Base-by-base conservation (phyloP, 1,140 invertebrate species). In the Drosophila mojavensis region DNA sequence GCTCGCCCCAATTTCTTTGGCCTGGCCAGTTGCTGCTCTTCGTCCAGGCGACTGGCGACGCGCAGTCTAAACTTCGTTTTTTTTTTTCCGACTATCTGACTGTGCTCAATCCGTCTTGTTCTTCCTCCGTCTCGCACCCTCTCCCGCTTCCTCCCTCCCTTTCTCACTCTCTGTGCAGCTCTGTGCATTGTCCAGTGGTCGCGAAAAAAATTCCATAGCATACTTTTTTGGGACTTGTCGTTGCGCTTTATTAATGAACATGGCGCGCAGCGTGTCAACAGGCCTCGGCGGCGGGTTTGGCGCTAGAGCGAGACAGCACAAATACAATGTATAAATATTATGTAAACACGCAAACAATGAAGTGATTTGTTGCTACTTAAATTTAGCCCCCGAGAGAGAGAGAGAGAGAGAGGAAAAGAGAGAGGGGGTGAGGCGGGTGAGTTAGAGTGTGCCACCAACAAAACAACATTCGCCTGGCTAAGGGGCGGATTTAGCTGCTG, bases 341-440 rank as follows among this genome's bases (percentile, higher is more conserved):
- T 89, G 83, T 88, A 88, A 88, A 88, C 83, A 88, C 84, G 84
- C 83, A 88, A 88, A 88, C 83, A 88, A 88, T 88, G 78, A 88
- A 88, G 84, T 88, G 83, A 88, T 88, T 88, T 88, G 83, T 88
- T 89, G 83, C 83, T 88, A 88, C 83, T 88, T 89, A 84, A 89
- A 88, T 88, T 83, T 88, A 78, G 83, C 83, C 70, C 84, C 73
- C 70, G 77, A 13, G 47, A 17, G 47, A 26, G 43, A 13, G 20
- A 9, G 47, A 26, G 43, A 13, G 47, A 9, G 47, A 26, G 43
- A 13, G 47, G 0, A 17, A 17, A 17, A 17, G 17, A 17, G 17
- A 17, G 17, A 17, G 17, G 17, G 17, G 17, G 17, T 17, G 17
- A 17, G 17, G 17, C 0, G 17, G 17, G 0, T 17, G 17, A 17